Base-by-base conservation (phyloP, 2,113 vertebrate species). In the cat (Felis catus) region DNA sequence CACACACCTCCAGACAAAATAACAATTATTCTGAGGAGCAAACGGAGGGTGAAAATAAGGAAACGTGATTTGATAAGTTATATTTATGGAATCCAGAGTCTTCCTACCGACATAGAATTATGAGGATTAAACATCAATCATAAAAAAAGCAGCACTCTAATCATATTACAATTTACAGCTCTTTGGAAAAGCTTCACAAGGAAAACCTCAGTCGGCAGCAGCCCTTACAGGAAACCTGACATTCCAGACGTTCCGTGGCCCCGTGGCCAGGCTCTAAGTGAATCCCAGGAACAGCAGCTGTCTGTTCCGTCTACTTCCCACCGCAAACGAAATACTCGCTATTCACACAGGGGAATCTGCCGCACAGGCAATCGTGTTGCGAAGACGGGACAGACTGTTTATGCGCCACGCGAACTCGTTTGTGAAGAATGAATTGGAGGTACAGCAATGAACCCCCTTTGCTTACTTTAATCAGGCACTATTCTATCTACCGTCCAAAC, bases 101-200 rank as follows among this genome's bases (percentile, higher is more conserved):
- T 41, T 94, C 41, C 61, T 18, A 25, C 19, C 4, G 12, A 53
- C 3, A 51, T 0, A 9, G 61, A 70, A 58, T 39, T n/a, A 48
- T 15, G 70, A 84, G 31, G 36, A 51, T n/a, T 63, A 55, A 36
- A 65, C 48, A 18, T 13, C 74, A 18, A 12, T 18, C 39, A n/a
- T 16, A 61, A 21, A 82, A 79, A 65, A 95, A 91, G 39, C 63
- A 68, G 93, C 58, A 70, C 66, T 70, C 4, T 33, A 41, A 92
- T 84, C 81, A 92, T 31, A 74, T 51, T 41, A 29, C 25, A 86
- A 84, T 85, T 58, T 68, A 94, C 95, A 96, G 41, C 33, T 87
- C 89, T 97, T 79, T 7, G 33, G 96, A 58, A 96, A 74, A 8
- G 58, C 70, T 71, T 68, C 63, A 51, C 81, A 58, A 79, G 88